A percentile compares a stretch with the other conserved stretches of the same genome.
These are phyloP conservation scores for Oncopodura yosiiana DNA, from an alignment of 1,140 invertebrate genomes.

Conservation along the genomic window DNA sequence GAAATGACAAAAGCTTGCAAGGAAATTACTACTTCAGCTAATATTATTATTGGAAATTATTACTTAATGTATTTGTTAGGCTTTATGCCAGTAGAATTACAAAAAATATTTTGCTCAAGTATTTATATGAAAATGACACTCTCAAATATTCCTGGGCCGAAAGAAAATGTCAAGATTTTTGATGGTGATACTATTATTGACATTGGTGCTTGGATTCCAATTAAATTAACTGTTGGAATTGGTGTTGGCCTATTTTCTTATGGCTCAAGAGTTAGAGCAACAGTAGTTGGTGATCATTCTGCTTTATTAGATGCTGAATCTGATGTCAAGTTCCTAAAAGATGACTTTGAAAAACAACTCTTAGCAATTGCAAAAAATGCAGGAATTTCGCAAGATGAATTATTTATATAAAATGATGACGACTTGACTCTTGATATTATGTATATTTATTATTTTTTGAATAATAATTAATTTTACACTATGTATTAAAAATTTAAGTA, in stretches of 20 bases:
- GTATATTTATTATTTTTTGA: too few relatives aligned
- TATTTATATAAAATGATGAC: slow-evolving; percentile 11
- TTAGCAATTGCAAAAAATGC: slow-evolving; percentile 10
- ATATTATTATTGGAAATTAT: slow-evolving; percentile 23
- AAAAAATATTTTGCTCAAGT: slow-evolving; percentile 17
- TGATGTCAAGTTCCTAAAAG: slow-evolving; percentile 17
- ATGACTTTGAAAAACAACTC: slow-evolving; percentile 27
- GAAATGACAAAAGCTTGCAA: slow-evolving; percentile 2
- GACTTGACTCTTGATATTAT: too few relatives aligned
- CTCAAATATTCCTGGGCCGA: slow-evolving; percentile 31
- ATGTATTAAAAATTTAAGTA: too few relatives aligned
- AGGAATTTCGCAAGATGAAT: slow-evolving; percentile 12
- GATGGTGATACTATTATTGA: slow-evolving; percentile 26
- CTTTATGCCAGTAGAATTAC: slow-evolving; percentile 13
- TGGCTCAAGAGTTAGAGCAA: slow-evolving; percentile 14
- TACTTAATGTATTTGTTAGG: slow-evolving; percentile 24
- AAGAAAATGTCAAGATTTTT: slow-evolving; percentile 25
- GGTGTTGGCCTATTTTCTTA: slow-evolving; percentile 27
- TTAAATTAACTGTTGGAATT: slow-evolving; percentile 28
- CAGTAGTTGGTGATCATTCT: slow-evolving; percentile 20
- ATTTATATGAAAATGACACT: slow-evolving; percentile 24
- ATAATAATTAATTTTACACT: too few relatives aligned
- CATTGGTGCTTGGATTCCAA: slow-evolving; percentile 30
- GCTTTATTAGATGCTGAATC: slow-evolving; percentile 1
- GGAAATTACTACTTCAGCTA: slow-evolving; percentile 11